These are phyloP conservation scores for Pteropus rufus DNA, from an alignment of 2,797 vertebrate species.

Conservation along the genomic window DNA sequence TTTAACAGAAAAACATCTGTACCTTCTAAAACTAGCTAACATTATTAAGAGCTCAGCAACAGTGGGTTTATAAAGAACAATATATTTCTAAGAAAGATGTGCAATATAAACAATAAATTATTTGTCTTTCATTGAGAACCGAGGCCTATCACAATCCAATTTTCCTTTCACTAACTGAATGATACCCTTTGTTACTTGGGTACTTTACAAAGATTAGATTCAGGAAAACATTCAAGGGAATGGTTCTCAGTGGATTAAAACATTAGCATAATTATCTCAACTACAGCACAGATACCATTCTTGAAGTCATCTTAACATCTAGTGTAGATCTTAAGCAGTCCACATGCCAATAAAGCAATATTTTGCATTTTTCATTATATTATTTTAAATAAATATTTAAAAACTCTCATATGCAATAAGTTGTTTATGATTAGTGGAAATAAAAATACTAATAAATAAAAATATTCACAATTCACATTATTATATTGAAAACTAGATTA, in stretches of 20 bases:
- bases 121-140: slow-evolving; percentile 14
- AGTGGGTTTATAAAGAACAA: slow-evolving; percentile 35
- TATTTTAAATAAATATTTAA: slow-evolving; percentile 25
- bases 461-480: not conserved
- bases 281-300: slow-evolving; percentile 12
- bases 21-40: slow-evolving; percentile 38
- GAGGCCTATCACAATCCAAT: slow-evolving; percentile 68
- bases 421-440: slow-evolving; percentile 5
- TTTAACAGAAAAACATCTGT: slow-evolving; percentile 34
- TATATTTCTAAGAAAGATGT: slow-evolving; percentile 13
- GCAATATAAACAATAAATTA: slow-evolving; percentile 6
- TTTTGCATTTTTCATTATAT: not conserved
- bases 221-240: slow-evolving; percentile 41
- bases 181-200: slow-evolving; percentile 24
- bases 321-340: not conserved
- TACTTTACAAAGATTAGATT: slow-evolving; percentile 43
- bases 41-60: not conserved
- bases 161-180: slow-evolving; percentile 60
- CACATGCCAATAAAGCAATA: not conserved
- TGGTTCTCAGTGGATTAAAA: slow-evolving; percentile 33
- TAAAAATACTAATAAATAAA: not conserved
- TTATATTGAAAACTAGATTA: not conserved
- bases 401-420: not conserved
- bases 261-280: slow-evolving; percentile 46
- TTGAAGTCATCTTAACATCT: slow-evolving; percentile 20